Base-by-base conservation (phyloP, 2,113 vertebrate species). In the Australoheros scitulus region DNA sequence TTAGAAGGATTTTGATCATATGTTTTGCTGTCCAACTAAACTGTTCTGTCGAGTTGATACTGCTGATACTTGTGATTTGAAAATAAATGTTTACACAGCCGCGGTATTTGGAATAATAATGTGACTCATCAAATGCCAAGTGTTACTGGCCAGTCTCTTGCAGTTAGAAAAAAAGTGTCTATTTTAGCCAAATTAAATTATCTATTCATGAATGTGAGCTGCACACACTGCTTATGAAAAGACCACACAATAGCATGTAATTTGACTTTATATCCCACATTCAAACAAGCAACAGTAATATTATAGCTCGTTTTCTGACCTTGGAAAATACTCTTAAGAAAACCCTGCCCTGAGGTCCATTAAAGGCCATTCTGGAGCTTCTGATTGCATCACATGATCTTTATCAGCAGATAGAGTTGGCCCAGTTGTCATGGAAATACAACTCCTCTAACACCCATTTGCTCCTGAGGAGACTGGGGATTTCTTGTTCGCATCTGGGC, bases 321-420 rank as follows among this genome's bases (percentile, higher is more conserved):
- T 72, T 72, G 68, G 32, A 55, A 55, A 34, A 34, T 34, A 26
- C 47, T 5, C 17, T 72, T 72, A 6, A 72, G 68, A 72, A 72
- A 72, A 14, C 68, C 47, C 68, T 72, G 47, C 68, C 47, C 18
- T 2, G 6, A 72, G 68, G 68, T 55, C 43, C 4, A 55, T 55
- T 72, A 55, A 52, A 72, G 32, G 68, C 47, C 10, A 18, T 55
- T 52, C 26, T 55, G 43, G 65, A 72, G 6, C 26, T 72, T 72
- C 52, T 47, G 43, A 52, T 72, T 72, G 43, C 26, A 72, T 72
- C 68, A 55, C 68, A 55, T 72, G 47, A 72, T 72, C 47, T 55
- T 72, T 72, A 72, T 55, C 68, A 72, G 18, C 26, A 55, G 47
- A 72, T 0, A 52, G 17, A 72, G 68, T 55, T 72, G 26, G 68